Conservation (phyloP, 2,888 invertebrate species). For the Imbricaverruca yamaguchii region DNA sequence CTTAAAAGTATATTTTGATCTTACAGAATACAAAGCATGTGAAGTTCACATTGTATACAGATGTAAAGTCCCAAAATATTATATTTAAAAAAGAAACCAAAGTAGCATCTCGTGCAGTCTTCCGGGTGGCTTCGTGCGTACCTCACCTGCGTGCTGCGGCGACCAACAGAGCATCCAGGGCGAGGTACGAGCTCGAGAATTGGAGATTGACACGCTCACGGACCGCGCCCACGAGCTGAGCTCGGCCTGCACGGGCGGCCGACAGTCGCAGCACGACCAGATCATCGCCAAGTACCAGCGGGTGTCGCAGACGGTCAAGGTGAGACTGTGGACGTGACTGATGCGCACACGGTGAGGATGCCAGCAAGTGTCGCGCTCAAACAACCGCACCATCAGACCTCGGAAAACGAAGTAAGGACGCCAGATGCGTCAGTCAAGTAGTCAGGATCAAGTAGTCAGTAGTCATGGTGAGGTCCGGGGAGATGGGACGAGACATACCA, state of each 20-base stretch:
- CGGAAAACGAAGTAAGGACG: not conserved
- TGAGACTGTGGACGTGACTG: not conserved
- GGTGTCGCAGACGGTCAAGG: slow-evolving; percentile 76
- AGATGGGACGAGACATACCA: too few species aligned
- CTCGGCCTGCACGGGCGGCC: slow-evolving; percentile 59
- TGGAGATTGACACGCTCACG: slow-evolving; percentile 86
- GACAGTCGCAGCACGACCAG: slow-evolving; percentile 74
- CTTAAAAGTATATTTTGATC: too few species aligned
- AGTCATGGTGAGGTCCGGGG: too few species aligned
- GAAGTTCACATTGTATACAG: too few species aligned
- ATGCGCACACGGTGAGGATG: too few species aligned
- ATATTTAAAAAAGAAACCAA: too few species aligned
- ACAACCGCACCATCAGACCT: not conserved
- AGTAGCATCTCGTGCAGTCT: too few species aligned
- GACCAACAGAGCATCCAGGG: slow-evolving; percentile 57
- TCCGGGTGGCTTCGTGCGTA: too few species aligned
- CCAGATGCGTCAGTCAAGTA: not conserved
- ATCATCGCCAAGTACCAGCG: slow-evolving; percentile 87
- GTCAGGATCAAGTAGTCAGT: not conserved
- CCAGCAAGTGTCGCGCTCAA: too few species aligned
- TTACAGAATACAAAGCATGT: too few species aligned
- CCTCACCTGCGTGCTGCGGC: not conserved
- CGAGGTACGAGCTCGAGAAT: slow-evolving; percentile 78
- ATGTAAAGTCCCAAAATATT: too few species aligned
- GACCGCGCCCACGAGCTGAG: slow-evolving; percentile 80